Evolutionary conservation across 2,113 vertebrate species (phyloP).

Genomic region (Lepidiolamprologus cunningtoni): DNA sequence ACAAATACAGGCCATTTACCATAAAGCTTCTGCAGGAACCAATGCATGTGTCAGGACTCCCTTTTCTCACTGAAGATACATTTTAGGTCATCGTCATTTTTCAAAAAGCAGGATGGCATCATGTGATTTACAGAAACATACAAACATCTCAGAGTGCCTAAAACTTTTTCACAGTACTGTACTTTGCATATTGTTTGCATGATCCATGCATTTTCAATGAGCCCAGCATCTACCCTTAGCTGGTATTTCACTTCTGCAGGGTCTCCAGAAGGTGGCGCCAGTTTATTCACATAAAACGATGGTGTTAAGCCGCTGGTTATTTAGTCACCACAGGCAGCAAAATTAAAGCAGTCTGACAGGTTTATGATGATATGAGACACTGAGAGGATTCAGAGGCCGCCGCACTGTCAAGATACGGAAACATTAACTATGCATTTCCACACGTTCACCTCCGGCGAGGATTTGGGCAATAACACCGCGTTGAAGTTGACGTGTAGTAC

Average conservation of each 20-base stretch:
- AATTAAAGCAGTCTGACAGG: not conserved
- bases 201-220: not conserved
- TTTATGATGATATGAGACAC: not conserved
- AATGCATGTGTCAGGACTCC: not conserved
- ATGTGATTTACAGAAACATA: not conserved
- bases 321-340: not conserved
- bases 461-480: constrained; percentile 67
- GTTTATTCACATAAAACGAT: not conserved
- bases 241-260: not conserved
- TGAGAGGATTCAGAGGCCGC: not conserved
- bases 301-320: not conserved
- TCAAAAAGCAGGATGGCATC: not conserved
- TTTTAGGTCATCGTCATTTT: not conserved
- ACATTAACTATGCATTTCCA: constrained; percentile 72
- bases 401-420: not conserved
- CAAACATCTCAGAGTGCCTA: not conserved
- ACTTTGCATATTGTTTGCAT: not conserved
- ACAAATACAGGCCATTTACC: accelerated
- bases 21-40: not conserved
- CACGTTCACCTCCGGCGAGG: constrained; percentile 36
- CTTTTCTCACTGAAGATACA: not conserved
- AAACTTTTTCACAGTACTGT: not conserved
- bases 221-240: not conserved
- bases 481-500: not conserved
- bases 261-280: constrained; percentile 32